Conservation (phyloP, 2,888 invertebrate genomes). For the Drosophila aldrichi region DNA sequence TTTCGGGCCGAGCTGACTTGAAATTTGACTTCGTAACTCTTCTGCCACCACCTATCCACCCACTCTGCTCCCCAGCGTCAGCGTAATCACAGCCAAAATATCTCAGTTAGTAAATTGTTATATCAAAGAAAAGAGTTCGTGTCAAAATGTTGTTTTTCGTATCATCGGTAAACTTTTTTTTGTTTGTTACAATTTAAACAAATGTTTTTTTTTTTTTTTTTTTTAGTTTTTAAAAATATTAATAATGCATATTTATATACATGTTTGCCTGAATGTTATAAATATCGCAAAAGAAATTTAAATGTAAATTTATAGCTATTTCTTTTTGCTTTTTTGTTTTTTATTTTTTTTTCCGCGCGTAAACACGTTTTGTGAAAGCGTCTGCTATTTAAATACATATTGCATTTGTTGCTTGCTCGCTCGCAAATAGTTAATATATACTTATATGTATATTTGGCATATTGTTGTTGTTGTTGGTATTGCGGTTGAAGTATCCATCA, state of each 20-base stretch:
- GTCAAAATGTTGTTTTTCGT: constrained; percentile 63
- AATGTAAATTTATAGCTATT: constrained; percentile 43
- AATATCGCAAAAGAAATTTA: constrained; percentile 56
- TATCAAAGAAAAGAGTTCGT: constrained; percentile 49
- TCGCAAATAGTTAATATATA: constrained; percentile 55
- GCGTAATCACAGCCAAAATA: neutral
- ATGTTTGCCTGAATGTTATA: neutral
- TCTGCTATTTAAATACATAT: constrained; percentile 38
- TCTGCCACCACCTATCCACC: neutral
- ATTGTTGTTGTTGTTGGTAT: constrained; percentile 27
- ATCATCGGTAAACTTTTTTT: constrained; percentile 26
- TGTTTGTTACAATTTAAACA: constrained; percentile 30
- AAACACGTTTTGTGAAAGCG: constrained; percentile 76
- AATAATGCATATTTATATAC: neutral
- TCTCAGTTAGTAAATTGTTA: neutral
- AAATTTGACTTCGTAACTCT: constrained; percentile 59
- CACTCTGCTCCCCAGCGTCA: too few relatives aligned
- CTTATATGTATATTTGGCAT: constrained; percentile 32
- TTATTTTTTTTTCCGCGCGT: constrained; percentile 41
- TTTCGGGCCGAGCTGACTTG: constrained; percentile 39
- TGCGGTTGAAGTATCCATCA: constrained; percentile 28
- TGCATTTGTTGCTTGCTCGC: constrained; percentile 40
- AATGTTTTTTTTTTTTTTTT: constrained; percentile 30
- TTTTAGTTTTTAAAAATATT: constrained; percentile 11
- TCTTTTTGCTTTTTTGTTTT: constrained; percentile 26